Evolutionary conservation across 2,113 vertebrate genomes (phyloP).

Genomic region (Gambusia holbrooki): DNA sequence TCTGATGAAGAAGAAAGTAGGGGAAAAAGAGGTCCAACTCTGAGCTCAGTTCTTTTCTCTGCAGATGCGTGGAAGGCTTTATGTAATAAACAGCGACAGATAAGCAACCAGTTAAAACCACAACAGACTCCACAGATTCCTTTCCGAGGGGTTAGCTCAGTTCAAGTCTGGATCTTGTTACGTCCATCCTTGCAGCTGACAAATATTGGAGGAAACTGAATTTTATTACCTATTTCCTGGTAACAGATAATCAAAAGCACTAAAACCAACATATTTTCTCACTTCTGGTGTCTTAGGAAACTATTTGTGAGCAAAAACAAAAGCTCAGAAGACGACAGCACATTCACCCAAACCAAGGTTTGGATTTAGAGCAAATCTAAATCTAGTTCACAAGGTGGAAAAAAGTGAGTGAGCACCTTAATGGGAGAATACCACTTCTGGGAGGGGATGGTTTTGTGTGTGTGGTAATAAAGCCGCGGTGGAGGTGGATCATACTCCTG

Average conservation of each 20-base stretch:
- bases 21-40: background rate
- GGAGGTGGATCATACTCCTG: slow-evolving; percentile 87
- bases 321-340: background rate
- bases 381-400: background rate
- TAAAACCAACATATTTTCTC: background rate
- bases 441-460: slow-evolving; percentile 75
- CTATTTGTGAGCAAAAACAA: slow-evolving; percentile 5
- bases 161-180: slow-evolving; percentile 77
- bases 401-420: slow-evolving; percentile 81
- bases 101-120: slow-evolving; percentile 61
- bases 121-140: slow-evolving; percentile 58
- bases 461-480: slow-evolving; percentile 80
- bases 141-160: slow-evolving; percentile 53
- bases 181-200: slow-evolving; percentile 56
- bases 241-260: slow-evolving; percentile 18
- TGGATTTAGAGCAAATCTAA: background rate
- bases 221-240: slow-evolving; percentile 65
- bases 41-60: background rate
- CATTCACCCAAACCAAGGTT: background rate
- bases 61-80: slow-evolving; percentile 16
- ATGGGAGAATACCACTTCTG: slow-evolving; percentile 97
- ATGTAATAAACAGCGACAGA: background rate
- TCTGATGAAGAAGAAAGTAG: background rate
- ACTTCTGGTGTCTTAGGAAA: background rate
- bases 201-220: slow-evolving; percentile 52